phyloP scores from a whole-genome alignment of 2,888 invertebrate genomes.

The Germaria angustata region DNA sequence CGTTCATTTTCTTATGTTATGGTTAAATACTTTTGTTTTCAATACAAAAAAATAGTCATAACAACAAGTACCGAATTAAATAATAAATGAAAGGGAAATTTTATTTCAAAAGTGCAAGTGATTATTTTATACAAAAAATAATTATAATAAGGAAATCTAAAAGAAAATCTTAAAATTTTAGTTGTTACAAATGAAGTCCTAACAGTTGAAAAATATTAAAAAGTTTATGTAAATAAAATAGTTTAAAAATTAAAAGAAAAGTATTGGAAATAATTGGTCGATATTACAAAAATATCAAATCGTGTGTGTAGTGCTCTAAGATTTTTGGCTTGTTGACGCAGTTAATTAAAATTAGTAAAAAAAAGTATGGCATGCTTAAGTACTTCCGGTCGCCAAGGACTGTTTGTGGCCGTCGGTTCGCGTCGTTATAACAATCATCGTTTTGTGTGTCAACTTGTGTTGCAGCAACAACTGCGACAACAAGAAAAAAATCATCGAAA shows the following conservation, averaged over 20 bases:
- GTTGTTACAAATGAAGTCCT: slow-evolving; percentile 50
- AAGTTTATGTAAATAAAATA: slow-evolving; percentile 3
- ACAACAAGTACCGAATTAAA: slow-evolving; percentile 45
- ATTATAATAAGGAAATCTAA: no score
- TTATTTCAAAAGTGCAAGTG: slow-evolving; percentile 46
- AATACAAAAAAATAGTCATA: slow-evolving; percentile 70
- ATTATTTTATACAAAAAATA: background rate
- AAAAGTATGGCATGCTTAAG: slow-evolving; percentile 76
- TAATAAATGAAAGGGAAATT: slow-evolving; percentile 20
- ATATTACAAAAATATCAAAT: background rate
- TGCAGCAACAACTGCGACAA: slow-evolving; percentile 68
- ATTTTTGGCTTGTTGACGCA: slow-evolving; percentile 33
- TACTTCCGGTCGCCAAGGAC: slow-evolving; percentile 76
- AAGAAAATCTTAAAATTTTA: slow-evolving; percentile 22
- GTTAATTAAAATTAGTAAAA: slow-evolving; percentile 49
- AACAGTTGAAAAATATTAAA: slow-evolving; percentile 30
- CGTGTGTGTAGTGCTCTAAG: slow-evolving; percentile 15
- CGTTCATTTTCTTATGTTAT: slow-evolving; percentile 46
- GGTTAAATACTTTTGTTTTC: slow-evolving; percentile 52
- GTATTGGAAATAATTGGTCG: background rate
- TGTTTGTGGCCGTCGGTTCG: slow-evolving; percentile 73
- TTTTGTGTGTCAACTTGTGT: slow-evolving; percentile 74
- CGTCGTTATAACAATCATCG: slow-evolving; percentile 75
- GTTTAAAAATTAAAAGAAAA: background rate
- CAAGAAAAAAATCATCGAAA: slow-evolving; percentile 45